Base-by-base conservation (phyloP, 2,888 invertebrate genomes). In the Xylophagus ater region DNA sequence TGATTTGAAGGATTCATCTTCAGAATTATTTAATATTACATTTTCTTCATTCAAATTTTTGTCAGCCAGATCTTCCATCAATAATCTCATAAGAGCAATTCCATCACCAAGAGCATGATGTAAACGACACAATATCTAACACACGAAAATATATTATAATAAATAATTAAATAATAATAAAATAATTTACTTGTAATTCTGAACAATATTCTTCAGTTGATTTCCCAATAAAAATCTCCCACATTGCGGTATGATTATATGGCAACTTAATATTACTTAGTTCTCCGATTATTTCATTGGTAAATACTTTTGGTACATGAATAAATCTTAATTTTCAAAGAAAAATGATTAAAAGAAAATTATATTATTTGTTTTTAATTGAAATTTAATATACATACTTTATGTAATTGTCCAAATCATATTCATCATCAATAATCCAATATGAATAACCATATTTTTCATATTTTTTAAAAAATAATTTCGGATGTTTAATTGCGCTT, bases 21-120 rank as follows among this genome's bases (percentile, higher is more conserved):
- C n/a, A n/a, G n/a, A n/a, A n/a, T n/a, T n/a, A n/a, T n/a, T n/a
- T n/a, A n/a, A n/a, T n/a, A n/a, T n/a, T n/a, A n/a, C 19, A 28
- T 37, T 15, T 31, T 3, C 23, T 12, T 20, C 21, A 10, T 32
- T 48, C 50, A 30, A 58, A 51, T 26, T n/a, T 26, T 26, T 26
- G 47, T 71, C 70, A 6, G 67, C 62, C 31, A 73, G 56, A 2
- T 60, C 56, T 47, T 68, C 62, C 42, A 69, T 56, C 10, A 73
- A 53, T 41, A 73, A 55, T 38, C 67, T 62, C 25, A 72, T 53
- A 8, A 74, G 51, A 4, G 71, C 66, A 1, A 68, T 64, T 2
- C 73, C 72, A 48, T 73, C 72, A 2, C 71, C 72, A 2, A 73
- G 51, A 4, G 70, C 61, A 53, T 73, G 73, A 51, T 74, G 72